These are phyloP conservation scores for Aphyosemion australe DNA, from an alignment of 2,113 vertebrate genomes.

Conservation along the genomic window DNA sequence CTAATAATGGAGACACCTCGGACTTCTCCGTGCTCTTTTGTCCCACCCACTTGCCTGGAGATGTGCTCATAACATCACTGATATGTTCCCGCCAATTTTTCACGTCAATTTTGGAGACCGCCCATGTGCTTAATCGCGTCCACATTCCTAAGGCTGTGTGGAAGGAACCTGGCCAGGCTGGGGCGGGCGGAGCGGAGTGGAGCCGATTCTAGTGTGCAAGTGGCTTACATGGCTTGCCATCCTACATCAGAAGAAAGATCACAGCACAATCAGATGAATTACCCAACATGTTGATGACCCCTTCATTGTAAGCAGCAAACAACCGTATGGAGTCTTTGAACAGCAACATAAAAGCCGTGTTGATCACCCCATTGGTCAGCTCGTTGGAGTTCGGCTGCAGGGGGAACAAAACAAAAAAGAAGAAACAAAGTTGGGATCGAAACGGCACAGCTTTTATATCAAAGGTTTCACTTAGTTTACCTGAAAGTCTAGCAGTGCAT, in stretches of 20 bases:
- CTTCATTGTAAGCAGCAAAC: conserved; percentile 95
- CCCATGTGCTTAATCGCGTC: too few relatives aligned
- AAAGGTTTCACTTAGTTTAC: conserved; percentile 60
- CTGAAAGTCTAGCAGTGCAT: conserved; percentile 95
- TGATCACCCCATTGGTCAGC: conserved; percentile 96
- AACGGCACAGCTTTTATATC: background rate
- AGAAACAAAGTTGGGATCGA: background rate
- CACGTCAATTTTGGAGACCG: too few relatives aligned
- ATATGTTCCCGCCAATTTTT: too few relatives aligned
- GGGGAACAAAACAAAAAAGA: background rate
- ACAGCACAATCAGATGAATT: conserved; percentile 43
- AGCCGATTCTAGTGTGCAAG: too few relatives aligned
- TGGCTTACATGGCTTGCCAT: too few relatives aligned
- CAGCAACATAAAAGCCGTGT: conserved; percentile 96
- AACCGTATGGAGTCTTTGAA: conserved; percentile 98
- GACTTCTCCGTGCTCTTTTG: too few relatives aligned
- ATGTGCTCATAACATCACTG: too few relatives aligned
- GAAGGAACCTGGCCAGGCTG: too few relatives aligned
- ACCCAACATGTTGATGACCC: conserved; percentile 96
- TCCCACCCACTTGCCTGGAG: too few relatives aligned
- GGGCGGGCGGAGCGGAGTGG: too few relatives aligned
- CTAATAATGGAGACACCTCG: too few relatives aligned
- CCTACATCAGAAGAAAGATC: background rate
- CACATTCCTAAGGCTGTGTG: too few relatives aligned
- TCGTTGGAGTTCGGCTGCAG: conserved; percentile 94